phyloP scores from a whole-genome alignment of 2,113 vertebrate species.

The Dolichotis patagonum region DNA sequence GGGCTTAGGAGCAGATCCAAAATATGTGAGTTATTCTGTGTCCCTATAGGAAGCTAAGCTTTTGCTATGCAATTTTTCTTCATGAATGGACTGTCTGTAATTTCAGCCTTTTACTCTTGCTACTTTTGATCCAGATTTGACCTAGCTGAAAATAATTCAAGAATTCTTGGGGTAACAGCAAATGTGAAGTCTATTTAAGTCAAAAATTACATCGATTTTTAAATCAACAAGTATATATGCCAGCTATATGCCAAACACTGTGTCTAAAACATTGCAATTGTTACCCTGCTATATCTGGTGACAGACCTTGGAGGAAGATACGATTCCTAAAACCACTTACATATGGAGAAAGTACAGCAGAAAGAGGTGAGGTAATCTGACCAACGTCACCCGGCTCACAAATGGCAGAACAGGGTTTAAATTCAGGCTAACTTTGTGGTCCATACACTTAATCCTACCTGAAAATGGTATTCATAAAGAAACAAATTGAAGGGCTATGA shows the following conservation, averaged over 20 bases:
- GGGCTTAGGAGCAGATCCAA: rapidly evolving
- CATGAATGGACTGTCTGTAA: neutral
- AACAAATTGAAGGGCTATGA: neutral
- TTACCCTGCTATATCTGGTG: neutral
- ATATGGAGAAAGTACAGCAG: neutral
- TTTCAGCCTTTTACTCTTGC: neutral
- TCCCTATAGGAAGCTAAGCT: neutral
- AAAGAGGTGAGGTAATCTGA: neutral
- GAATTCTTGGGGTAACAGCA: neutral
- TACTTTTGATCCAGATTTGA: slow-evolving; percentile 14
- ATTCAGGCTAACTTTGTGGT: neutral
- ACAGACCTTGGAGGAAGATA: neutral
- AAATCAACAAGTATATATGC: neutral
- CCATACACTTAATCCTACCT: neutral
- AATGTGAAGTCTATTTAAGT: neutral
- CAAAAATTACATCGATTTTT: slow-evolving; percentile 31
- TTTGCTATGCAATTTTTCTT: neutral
- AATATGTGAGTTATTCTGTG: neutral
- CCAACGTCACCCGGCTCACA: neutral
- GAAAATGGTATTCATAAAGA: neutral
- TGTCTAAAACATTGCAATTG: neutral
- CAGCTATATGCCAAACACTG: neutral
- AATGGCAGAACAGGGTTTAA: neutral
- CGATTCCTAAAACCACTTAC: neutral
- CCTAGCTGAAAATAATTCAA: neutral